phyloP scores from a whole-genome alignment of 2,888 invertebrate genomes.

The Enoplolaimus lenunculus region DNA sequence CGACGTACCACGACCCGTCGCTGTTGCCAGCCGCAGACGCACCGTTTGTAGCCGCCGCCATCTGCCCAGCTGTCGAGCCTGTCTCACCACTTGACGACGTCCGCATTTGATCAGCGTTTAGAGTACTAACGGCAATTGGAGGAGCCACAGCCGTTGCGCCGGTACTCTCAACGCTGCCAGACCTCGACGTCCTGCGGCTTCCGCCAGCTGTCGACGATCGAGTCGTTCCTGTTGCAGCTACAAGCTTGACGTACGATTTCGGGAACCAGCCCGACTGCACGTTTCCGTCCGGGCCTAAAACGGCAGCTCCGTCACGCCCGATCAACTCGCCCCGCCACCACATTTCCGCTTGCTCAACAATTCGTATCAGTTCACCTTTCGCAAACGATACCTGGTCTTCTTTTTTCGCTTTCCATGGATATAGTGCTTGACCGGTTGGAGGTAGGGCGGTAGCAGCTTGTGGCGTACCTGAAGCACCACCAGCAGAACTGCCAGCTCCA shows the following conservation, averaged over 20 bases:
- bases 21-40: not conserved
- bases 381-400: constrained; percentile 52
- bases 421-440: constrained; percentile 48
- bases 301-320: constrained; percentile 19
- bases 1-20: constrained; percentile 52
- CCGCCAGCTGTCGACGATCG: too few species aligned
- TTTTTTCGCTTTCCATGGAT: constrained; percentile 51
- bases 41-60: too few species aligned
- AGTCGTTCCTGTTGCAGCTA: constrained; percentile 25
- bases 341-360: constrained; percentile 52
- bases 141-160: not conserved
- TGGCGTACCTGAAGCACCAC: not conserved
- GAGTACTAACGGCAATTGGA: not conserved
- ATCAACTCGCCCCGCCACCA: constrained; percentile 53
- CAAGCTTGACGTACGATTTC: constrained; percentile 49
- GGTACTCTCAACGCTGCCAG: not conserved
- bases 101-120: not conserved
- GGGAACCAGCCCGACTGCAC: constrained; percentile 51
- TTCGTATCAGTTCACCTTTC: constrained; percentile 51
- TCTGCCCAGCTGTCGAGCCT: constrained; percentile 86
- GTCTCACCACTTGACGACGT: constrained; percentile 58
- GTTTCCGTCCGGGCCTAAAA: too few species aligned
- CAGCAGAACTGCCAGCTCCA: not conserved
- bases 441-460: not conserved
- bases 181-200: not conserved